Evolutionary conservation across 2,888 invertebrate species (phyloP).

Genomic region (Phaedon cochleariae): DNA sequence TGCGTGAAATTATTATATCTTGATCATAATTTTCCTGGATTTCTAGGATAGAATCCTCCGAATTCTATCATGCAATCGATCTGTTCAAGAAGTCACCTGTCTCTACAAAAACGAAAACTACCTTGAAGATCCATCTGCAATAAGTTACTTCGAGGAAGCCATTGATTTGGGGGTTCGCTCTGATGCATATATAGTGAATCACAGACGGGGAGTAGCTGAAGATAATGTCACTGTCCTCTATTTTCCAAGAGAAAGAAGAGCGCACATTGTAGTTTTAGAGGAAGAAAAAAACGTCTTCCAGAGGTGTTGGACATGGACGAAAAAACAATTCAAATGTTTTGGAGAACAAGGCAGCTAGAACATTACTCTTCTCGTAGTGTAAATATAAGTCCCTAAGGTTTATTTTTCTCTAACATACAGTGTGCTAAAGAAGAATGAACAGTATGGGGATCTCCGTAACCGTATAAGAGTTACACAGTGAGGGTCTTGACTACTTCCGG

Average conservation of each 20-base stretch:
- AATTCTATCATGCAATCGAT: conserved; percentile 11
- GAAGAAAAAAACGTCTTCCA: conserved; percentile 10
- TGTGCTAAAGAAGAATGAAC: no score
- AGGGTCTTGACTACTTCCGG: no score
- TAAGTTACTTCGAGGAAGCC: conserved; percentile 30
- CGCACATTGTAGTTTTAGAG: conserved; percentile 14
- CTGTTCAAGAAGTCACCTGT: conserved; percentile 6
- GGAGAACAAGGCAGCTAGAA: not conserved
- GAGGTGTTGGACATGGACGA: conserved; percentile 13
- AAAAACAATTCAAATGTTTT: not conserved
- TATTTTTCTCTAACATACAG: no score
- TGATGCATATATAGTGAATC: conserved; percentile 7
- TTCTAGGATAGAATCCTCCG: conserved; percentile 27
- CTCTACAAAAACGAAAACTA: conserved; percentile 33
- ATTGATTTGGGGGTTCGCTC: conserved; percentile 7
- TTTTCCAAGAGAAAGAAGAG: conserved; percentile 11
- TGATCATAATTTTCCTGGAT: no score
- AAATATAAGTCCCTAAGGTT: no score
- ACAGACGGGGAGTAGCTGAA: not conserved
- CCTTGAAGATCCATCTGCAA: conserved; percentile 23
- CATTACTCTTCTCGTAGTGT: no score
- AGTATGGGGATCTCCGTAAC: no score
- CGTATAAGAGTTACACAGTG: no score
- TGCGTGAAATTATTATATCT: no score
- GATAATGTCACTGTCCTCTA: conserved; percentile 15